Percentiles rank a stretch among this genome's conserved stretches.
Conservation (phyloP, 2,888 invertebrate genomes). For the Microctonus brassicae region DNA sequence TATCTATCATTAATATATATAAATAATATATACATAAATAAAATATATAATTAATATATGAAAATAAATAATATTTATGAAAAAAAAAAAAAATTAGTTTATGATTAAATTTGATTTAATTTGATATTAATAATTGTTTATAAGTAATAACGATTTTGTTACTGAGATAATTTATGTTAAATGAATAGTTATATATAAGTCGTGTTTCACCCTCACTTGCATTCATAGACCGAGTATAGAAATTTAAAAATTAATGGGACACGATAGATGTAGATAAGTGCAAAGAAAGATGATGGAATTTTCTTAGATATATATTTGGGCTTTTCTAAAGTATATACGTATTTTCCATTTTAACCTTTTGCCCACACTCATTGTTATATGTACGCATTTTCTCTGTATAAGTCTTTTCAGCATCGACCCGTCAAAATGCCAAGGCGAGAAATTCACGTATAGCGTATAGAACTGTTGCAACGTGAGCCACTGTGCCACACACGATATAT, state of each 20-base stretch:
- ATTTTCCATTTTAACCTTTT: background rate
- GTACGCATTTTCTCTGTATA: background rate
- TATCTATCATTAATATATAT: too few relatives aligned
- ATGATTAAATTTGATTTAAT: background rate
- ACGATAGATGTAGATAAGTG: background rate
- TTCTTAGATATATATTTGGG: background rate
- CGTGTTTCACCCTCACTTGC: background rate
- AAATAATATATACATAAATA: too few relatives aligned
- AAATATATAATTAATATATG: too few relatives aligned
- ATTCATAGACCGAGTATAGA: background rate
- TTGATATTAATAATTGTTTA: background rate
- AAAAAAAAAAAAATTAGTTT: background rate
- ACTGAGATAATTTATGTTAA: background rate
- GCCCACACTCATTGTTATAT: background rate
- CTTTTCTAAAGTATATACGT: conserved; percentile 3
- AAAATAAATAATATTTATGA: too few relatives aligned
- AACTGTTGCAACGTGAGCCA: conserved; percentile 31
- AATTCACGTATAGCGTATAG: conserved; percentile 11
- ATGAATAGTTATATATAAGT: background rate
- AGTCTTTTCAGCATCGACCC: conserved; percentile 18
- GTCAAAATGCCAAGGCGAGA: conserved; percentile 28
- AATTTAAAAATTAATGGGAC: background rate
- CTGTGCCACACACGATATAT: too few relatives aligned
- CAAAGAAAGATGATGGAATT: background rate
- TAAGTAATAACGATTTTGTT: background rate